These are phyloP conservation scores for Telmatochromis sp. DNA, from an alignment of 2,113 vertebrate genomes.

Conservation along the genomic window DNA sequence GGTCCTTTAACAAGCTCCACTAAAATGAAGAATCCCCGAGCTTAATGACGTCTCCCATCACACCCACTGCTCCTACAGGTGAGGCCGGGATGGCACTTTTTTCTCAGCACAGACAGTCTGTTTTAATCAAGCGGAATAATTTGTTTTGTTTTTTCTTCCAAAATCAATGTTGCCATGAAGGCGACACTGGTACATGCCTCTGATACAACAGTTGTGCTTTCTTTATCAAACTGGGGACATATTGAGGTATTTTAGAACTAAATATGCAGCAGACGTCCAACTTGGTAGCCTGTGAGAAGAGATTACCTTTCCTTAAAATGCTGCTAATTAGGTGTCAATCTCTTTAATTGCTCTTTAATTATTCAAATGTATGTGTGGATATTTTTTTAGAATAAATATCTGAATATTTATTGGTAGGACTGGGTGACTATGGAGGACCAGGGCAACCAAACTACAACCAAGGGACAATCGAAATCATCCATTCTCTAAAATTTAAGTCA, in stretches of 20 bases:
- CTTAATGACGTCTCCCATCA: not conserved
- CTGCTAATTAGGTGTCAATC: not conserved
- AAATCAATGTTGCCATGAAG: not conserved
- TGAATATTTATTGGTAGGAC: not conserved
- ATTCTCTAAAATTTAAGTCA: not conserved
- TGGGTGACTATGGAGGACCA: not conserved
- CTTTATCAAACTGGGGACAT: not conserved
- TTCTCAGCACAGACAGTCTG: not conserved
- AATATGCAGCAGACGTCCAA: not conserved
- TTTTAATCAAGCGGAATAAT: not conserved
- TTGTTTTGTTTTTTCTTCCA: not conserved
- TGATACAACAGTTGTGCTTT: not conserved
- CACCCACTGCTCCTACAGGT: not conserved
- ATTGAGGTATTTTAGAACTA: not conserved
- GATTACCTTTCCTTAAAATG: not conserved
- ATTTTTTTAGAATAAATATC: not conserved
- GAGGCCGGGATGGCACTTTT: not conserved
- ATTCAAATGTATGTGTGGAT: not conserved
- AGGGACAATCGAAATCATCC: not conserved
- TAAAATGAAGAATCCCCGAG: not conserved
- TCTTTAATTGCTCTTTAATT: not conserved
- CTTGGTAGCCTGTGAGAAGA: not conserved
- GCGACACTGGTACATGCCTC: not conserved
- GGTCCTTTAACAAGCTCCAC: not conserved
- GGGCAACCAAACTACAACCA: not conserved